phyloP scores from a whole-genome alignment of 2,113 vertebrate genomes.

The Nothocercus julius region DNA sequence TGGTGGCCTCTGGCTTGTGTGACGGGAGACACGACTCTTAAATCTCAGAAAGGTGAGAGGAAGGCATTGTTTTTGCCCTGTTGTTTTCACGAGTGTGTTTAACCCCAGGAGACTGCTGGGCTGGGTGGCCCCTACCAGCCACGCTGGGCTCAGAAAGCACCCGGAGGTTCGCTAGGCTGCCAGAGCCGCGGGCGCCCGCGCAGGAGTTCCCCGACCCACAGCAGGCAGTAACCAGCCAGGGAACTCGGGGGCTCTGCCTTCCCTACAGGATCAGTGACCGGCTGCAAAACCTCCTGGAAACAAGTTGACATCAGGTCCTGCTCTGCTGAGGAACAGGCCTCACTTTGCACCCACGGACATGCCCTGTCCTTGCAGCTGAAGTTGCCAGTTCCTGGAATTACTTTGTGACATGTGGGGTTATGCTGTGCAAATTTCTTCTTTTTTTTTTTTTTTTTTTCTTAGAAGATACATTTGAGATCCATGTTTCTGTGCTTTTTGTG shows the following conservation, averaged over 20 bases:
- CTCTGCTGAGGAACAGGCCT: fast-evolving
- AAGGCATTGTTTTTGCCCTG: not conserved
- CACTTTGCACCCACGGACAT: not conserved
- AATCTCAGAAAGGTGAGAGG: not conserved
- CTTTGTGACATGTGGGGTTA: not conserved
- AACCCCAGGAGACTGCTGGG: not conserved
- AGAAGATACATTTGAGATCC: not conserved
- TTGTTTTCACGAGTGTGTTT: not conserved
- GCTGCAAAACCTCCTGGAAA: not conserved
- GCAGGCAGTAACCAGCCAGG: not conserved
- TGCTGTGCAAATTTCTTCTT: fast-evolving
- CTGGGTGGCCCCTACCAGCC: not conserved
- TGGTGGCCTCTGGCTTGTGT: not conserved
- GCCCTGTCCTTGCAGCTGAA: fast-evolving
- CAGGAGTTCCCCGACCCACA: not conserved
- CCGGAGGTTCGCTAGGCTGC: not conserved
- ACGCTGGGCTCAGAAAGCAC: not conserved
- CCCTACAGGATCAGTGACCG: not conserved
- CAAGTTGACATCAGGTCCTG: fast-evolving
- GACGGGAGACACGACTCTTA: not conserved
- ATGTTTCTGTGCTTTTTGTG: not conserved
- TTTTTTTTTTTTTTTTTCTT: too few species aligned
- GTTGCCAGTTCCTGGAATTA: not conserved
- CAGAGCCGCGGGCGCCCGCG: fast-evolving
- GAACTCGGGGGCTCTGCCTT: not conserved